A percentile compares a stretch with the other conserved stretches of the same genome.
Evolutionary conservation across 2,888 invertebrate genomes (phyloP).

Genomic region (Oxycera nigricornis): DNA sequence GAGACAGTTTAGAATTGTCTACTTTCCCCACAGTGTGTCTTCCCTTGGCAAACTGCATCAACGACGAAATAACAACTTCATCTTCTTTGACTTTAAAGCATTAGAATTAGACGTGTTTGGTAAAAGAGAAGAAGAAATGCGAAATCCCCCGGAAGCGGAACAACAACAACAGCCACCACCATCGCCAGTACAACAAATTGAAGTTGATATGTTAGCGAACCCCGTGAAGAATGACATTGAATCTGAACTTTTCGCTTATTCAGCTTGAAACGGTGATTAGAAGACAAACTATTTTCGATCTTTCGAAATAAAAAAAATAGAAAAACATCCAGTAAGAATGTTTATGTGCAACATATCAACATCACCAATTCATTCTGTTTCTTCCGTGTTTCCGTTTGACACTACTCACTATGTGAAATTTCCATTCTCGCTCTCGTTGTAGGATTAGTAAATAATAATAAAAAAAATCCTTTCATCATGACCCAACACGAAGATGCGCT

Average conservation of each 20-base stretch:
- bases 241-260: constrained; percentile 47
- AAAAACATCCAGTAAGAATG: background rate
- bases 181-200: too few relatives aligned
- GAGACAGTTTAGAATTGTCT: background rate
- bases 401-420: background rate
- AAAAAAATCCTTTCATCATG: too few relatives aligned
- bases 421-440: background rate
- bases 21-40: too few relatives aligned
- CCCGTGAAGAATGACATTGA: constrained; percentile 46
- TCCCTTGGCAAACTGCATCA: too few relatives aligned
- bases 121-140: constrained; percentile 41
- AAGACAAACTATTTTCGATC: too few relatives aligned
- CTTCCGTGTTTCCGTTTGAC: background rate
- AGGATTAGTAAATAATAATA: too few relatives aligned
- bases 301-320: background rate
- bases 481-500: too few relatives aligned
- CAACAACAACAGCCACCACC: background rate
- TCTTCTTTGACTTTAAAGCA: constrained; percentile 39
- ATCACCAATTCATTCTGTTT: background rate
- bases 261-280: constrained; percentile 47
- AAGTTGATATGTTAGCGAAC: constrained; percentile 43
- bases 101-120: constrained; percentile 48
- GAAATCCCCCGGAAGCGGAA: constrained; percentile 1
- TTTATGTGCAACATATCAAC: background rate
- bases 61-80: constrained; percentile 32